Base-by-base conservation (phyloP, 1,140 invertebrate genomes). In the Lysiphlebus fabarum region DNA sequence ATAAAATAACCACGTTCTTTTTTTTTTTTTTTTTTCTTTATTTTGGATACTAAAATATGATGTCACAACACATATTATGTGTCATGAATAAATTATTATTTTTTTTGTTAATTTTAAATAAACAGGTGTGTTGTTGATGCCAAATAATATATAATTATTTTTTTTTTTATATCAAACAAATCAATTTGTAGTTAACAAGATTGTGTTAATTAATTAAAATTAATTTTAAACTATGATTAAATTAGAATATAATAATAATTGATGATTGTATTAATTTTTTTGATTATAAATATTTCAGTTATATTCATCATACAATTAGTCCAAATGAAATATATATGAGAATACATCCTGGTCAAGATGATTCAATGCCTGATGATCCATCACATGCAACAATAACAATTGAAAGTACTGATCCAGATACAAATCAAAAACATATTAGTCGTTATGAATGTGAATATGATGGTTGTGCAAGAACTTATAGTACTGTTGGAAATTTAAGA, bases 401-500 rank as follows among this genome's bases (percentile, higher is more conserved):
- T 62, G 85, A 88, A 72, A 84, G 78, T 58, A 82, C 80, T 12
- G 82, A 89, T 76, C 82, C 85, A 33, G 78, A 84, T 45, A 85
- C 82, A 12, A 86, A 86, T 72, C 80, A 83, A 66, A 87, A 82
- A 63, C 83, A 85, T 72, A 82, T 86, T 11, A 87, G 84, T 70
- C 79, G 89, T 61, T 94, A 90, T 75, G 85, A 83, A 68, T 98
- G 95, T 80, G 89, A 95, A 78, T 96, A 90, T 79, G 87, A 91
- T 61, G 92, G 91, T 1, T 98, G 95, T 79, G 81, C 83, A 61
- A 82, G 94, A 65, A 94, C 90, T 26, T 98, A 97, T 72, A 96
- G 92, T 68, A 97, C 95, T 7, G 87, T 93, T 62, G 95, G 95
- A 53, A 97, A 98, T 81, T 81, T 98, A 53, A 86, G 93, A 70